These are phyloP conservation scores for Chaunax sp. DNA, from an alignment of 2,797 vertebrate genomes.

Conservation along the genomic window DNA sequence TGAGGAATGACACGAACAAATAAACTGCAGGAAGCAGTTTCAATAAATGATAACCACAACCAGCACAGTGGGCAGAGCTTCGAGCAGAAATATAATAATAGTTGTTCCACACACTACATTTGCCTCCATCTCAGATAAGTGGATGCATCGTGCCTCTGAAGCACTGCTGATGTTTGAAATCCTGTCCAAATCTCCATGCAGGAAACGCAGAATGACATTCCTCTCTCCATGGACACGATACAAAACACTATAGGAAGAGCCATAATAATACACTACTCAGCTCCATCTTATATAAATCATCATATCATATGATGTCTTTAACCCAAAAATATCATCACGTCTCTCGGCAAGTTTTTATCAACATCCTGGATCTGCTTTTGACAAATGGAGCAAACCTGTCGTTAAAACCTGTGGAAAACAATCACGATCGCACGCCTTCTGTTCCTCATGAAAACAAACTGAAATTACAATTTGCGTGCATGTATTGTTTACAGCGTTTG, in stretches of 20 bases:
- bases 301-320: not conserved
- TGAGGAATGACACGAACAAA: constrained; percentile 34
- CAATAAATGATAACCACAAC: constrained; percentile 43
- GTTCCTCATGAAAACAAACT: constrained; percentile 48
- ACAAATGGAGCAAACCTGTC: constrained; percentile 7
- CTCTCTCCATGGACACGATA: not conserved
- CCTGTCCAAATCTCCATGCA: constrained; percentile 28
- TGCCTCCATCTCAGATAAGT: too few relatives aligned
- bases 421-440: constrained; percentile 44
- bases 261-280: too few relatives aligned
- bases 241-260: constrained; percentile 1
- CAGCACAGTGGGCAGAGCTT: constrained; percentile 22
- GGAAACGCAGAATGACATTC: constrained; percentile 21
- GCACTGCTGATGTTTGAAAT: constrained; percentile 28
- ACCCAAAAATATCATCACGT: too few relatives aligned
- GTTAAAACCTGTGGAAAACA: constrained; percentile 27
- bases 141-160: not conserved
- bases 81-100: too few relatives aligned
- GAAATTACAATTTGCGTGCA: constrained; percentile 12
- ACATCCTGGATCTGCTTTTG: not conserved
- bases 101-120: too few relatives aligned
- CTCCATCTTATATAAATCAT: not conserved
- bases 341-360: not conserved
- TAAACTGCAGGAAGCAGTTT: constrained; percentile 49
- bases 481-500: constrained; percentile 36